Conservation (phyloP, 1,140 invertebrate genomes). For the Drosophila rufa region DNA sequence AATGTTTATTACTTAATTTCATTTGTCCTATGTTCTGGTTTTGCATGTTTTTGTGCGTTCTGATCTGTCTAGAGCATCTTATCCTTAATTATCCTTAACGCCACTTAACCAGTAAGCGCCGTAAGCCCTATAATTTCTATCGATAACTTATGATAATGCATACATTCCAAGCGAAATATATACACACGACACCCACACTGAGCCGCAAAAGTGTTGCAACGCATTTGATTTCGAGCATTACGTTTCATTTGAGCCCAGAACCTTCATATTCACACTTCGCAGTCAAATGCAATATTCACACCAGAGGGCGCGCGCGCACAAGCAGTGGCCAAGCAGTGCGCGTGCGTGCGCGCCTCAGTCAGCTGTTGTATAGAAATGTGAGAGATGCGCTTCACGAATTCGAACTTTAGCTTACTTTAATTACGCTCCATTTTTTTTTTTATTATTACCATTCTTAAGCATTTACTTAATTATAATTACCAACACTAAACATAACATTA, state of each 20-base stretch:
- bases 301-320: constrained; percentile 1
- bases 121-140: constrained; percentile 12
- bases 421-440: constrained; percentile 55
- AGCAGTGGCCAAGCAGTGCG: constrained; percentile 22
- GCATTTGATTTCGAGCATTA: constrained; percentile 41
- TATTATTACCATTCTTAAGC: constrained; percentile 62
- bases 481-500: constrained; percentile 38
- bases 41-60: constrained; percentile 66
- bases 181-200: constrained; percentile 14
- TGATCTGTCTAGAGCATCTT: constrained; percentile 37
- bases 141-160: constrained; percentile 19
- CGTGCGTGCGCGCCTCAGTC: constrained; percentile 15
- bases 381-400: constrained; percentile 39
- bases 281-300: constrained; percentile 37
- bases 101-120: constrained; percentile 17
- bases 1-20: constrained; percentile 14
- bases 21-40: constrained; percentile 32
- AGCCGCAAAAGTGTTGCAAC: constrained; percentile 33
- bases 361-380: constrained; percentile 44
- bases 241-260: constrained; percentile 9
- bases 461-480: constrained; percentile 77
- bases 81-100: constrained; percentile 21
- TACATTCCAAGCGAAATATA: constrained; percentile 48
- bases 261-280: constrained; percentile 5
- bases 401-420: constrained; percentile 30